Evolutionary conservation across 1,140 invertebrate genomes (phyloP).

Genomic region (Drosophila tristis): DNA sequence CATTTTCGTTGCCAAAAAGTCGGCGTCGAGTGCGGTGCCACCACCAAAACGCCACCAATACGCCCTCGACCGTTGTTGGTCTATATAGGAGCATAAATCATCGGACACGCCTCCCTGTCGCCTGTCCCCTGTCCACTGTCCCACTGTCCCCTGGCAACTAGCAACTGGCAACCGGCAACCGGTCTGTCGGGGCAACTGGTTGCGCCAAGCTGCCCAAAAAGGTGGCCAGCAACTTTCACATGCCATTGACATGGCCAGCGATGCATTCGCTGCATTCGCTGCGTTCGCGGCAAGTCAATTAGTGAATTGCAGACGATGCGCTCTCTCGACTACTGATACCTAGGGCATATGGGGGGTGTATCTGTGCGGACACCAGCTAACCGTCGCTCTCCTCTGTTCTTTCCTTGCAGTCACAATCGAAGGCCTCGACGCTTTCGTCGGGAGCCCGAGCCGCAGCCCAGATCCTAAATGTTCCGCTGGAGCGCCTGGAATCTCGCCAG

Average conservation of each 20-base stretch:
- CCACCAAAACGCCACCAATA: neutral
- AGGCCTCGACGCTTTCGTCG: slow-evolving; percentile 80
- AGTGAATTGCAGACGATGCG: slow-evolving; percentile 44
- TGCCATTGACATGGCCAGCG: slow-evolving; percentile 63
- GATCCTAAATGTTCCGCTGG: slow-evolving; percentile 83
- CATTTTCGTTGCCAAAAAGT: slow-evolving; percentile 72
- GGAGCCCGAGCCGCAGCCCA: slow-evolving; percentile 82
- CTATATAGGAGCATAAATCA: slow-evolving; percentile 48
- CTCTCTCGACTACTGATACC: neutral
- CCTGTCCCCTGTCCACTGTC: neutral
- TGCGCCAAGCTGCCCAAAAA: slow-evolving; percentile 46
- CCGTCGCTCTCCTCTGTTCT: neutral
- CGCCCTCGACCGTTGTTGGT: slow-evolving; percentile 30
- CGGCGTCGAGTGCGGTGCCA: neutral
- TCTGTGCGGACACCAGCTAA: slow-evolving; percentile 2
- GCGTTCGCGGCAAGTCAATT: slow-evolving; percentile 51
- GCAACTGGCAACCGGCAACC: neutral
- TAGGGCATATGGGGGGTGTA: too few species aligned
- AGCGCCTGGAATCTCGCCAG: slow-evolving; percentile 80
- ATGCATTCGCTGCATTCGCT: slow-evolving; percentile 7
- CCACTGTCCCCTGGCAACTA: neutral
- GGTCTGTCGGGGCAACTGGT: slow-evolving; percentile 38
- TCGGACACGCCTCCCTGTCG: slow-evolving; percentile 21
- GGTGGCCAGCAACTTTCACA: slow-evolving; percentile 76
- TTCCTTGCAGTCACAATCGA: slow-evolving; percentile 75